Evolutionary conservation across 2,113 vertebrate species (phyloP).

Genomic region (Lasiurus cinereus): DNA sequence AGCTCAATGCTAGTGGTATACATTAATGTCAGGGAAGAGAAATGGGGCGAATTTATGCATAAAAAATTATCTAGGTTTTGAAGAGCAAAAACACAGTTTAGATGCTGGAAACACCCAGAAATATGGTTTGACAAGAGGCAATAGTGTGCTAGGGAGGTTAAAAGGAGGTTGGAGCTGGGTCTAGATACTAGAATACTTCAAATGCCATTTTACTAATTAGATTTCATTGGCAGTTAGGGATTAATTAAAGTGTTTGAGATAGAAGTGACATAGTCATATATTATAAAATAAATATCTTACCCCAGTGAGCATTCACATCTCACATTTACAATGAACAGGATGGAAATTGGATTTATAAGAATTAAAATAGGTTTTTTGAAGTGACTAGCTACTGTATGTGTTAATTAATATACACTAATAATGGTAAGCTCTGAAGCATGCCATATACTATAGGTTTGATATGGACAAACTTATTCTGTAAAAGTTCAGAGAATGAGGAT

Average conservation of each 20-base stretch:
- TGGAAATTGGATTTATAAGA: neutral
- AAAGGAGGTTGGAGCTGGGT: neutral
- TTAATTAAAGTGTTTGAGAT: neutral
- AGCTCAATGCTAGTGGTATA: neutral
- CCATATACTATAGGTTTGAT: neutral
- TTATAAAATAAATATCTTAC: neutral
- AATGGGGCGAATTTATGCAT: neutral
- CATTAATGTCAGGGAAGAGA: neutral
- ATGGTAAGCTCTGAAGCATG: neutral
- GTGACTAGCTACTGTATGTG: neutral
- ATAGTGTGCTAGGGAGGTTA: neutral
- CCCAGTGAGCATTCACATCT: neutral
- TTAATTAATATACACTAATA: neutral
- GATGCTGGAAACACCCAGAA: neutral
- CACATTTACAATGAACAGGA: neutral
- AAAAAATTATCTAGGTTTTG: conserved; percentile 27
- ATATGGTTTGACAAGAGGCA: neutral
- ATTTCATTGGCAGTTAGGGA: neutral
- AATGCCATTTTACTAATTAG: neutral
- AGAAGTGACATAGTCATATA: neutral
- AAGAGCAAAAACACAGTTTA: neutral
- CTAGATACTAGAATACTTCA: neutral
- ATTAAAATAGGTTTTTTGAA: conserved; percentile 1
- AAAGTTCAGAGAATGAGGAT: neutral
- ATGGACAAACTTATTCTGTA: neutral